These are phyloP conservation scores for Vulpes vulpes DNA, from an alignment of 2,113 vertebrate genomes.

Conservation along the genomic window DNA sequence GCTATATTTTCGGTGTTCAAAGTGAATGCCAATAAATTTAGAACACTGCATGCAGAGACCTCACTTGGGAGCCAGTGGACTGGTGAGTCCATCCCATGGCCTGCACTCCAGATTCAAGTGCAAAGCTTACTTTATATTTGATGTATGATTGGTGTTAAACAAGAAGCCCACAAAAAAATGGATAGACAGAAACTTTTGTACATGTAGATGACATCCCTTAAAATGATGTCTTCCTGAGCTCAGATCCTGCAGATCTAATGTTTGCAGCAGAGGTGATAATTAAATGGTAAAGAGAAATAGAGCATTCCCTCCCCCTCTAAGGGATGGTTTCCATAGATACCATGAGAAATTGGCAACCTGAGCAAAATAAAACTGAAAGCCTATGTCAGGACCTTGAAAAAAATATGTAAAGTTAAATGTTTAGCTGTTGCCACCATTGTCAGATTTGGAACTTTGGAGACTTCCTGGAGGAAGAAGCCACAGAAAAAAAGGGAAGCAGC, in stretches of 20 bases:
- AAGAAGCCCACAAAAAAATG: not conserved
- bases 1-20: not conserved
- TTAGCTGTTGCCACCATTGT: not conserved
- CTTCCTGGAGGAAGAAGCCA: not conserved
- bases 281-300: not conserved
- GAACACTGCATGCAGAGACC: not conserved
- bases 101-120: not conserved
- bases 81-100: not conserved
- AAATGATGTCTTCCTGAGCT: slow-evolving; percentile 3
- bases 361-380: not conserved
- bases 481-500: not conserved
- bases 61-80: not conserved
- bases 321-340: not conserved
- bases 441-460: not conserved
- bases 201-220: not conserved
- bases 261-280: not conserved
- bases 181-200: not conserved
- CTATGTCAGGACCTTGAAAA: not conserved
- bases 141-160: not conserved
- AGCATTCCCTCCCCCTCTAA: not conserved
- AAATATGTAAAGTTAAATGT: not conserved
- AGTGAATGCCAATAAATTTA: not conserved
- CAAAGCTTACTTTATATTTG: slow-evolving; percentile 6
- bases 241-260: not conserved
- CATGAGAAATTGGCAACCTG: not conserved